These are phyloP conservation scores for Cephalotes varians DNA, from an alignment of 2,888 invertebrate species.

Conservation along the genomic window DNA sequence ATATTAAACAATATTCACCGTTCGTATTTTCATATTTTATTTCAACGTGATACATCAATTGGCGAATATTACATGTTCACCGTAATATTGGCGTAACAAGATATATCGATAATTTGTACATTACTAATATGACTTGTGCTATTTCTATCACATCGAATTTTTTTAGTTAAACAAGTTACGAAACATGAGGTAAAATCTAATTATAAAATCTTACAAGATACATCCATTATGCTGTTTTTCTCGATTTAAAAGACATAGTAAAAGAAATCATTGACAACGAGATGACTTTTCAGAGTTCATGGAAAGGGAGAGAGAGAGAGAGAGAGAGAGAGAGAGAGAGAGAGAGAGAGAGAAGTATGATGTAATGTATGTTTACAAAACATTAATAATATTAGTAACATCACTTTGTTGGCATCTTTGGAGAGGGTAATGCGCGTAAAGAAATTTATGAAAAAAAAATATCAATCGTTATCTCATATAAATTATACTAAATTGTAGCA, in stretches of 20 bases:
- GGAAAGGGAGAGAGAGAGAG: neutral
- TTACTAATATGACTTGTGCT: neutral
- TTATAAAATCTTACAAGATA: constrained; percentile 44
- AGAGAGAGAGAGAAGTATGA: constrained; percentile 16
- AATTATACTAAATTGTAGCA: constrained; percentile 53
- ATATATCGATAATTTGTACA: constrained; percentile 18
- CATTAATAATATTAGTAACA: constrained; percentile 60
- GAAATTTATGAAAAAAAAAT: neutral
- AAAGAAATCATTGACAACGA: constrained; percentile 63
- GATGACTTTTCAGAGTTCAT: constrained; percentile 59
- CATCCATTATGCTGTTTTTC: constrained; percentile 30
- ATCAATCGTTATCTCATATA: constrained; percentile 62
- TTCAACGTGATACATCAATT: neutral
- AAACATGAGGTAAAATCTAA: neutral
- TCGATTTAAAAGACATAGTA: constrained; percentile 28
- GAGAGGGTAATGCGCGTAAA: constrained; percentile 18
- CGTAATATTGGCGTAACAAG: neutral
- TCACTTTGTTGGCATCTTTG: constrained; percentile 8
- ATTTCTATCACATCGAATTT: neutral
- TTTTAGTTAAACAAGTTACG: neutral
- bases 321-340: neutral
- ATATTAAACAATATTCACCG: constrained; percentile 39
- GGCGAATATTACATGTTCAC: neutral
- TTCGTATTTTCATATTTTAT: neutral
- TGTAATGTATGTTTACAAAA: constrained; percentile 62